Evolutionary conservation across 2,888 invertebrate genomes (phyloP).

Genomic region (Buathra laborator): DNA sequence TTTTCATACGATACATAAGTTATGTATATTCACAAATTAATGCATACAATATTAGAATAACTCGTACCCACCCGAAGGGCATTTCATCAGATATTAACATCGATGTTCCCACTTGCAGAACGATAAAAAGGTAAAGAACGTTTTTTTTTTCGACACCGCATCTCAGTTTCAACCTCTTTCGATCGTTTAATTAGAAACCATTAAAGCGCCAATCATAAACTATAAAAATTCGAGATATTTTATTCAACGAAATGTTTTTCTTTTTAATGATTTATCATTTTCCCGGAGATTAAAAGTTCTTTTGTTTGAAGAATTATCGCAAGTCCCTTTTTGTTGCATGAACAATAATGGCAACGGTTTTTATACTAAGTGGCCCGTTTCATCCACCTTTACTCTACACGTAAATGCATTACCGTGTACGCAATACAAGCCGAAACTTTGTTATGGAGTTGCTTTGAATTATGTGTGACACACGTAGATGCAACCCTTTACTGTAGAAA

Average conservation of each 20-base stretch:
- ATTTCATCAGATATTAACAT: no score
- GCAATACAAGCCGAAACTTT: slow-evolving; percentile 78
- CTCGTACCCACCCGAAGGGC: no score
- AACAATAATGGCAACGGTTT: background rate
- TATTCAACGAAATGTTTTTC: background rate
- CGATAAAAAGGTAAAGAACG: no score
- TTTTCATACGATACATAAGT: background rate
- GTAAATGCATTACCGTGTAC: slow-evolving; percentile 72
- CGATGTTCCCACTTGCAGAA: no score
- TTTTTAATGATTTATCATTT: background rate
- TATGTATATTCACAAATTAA: background rate
- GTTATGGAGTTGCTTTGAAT: slow-evolving; percentile 80
- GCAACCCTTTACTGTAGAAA: slow-evolving; percentile 71
- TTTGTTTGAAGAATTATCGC: slow-evolving; percentile 9
- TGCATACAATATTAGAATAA: no score
- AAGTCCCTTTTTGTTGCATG: no score
- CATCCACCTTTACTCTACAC: slow-evolving; percentile 29
- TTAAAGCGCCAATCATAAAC: no score
- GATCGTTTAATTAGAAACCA: no score
- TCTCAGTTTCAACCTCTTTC: no score
- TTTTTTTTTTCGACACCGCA: no score
- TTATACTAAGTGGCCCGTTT: no score
- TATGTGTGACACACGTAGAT: slow-evolving; percentile 77
- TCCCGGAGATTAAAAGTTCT: background rate
- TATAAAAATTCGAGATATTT: no score